These are phyloP conservation scores for Pogoniulus pusillus DNA, from an alignment of 2,797 vertebrate species.

Conservation along the genomic window DNA sequence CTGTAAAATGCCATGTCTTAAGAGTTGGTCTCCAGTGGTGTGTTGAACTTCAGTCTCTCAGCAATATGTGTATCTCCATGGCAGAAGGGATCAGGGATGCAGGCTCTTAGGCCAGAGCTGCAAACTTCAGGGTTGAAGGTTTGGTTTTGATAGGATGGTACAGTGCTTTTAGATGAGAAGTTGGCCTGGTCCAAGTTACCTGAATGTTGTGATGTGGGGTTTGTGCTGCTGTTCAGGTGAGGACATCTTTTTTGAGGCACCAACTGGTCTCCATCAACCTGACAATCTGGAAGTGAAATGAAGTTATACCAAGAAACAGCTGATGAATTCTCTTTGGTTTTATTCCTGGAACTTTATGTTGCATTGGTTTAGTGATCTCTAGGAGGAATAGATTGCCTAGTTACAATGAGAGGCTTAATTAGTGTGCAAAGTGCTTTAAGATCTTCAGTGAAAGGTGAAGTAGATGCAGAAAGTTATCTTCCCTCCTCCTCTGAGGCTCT, in stretches of 20 bases:
- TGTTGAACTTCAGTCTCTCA: background rate
- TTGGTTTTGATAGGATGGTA: background rate
- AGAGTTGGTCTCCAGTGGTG: rapidly evolving
- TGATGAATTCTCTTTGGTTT: background rate
- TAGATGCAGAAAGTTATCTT: constrained; percentile 30
- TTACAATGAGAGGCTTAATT: constrained; percentile 29
- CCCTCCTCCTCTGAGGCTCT: background rate
- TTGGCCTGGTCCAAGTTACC: background rate
- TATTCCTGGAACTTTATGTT: background rate
- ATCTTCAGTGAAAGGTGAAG: constrained; percentile 35
- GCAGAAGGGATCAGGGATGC: background rate
- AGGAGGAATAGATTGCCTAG: background rate
- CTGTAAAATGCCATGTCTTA: background rate
- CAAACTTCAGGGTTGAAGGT: background rate
- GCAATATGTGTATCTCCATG: rapidly evolving
- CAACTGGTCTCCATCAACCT: background rate
- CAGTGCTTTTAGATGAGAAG: background rate
- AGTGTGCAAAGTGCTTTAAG: constrained; percentile 45
- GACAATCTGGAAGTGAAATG: background rate
- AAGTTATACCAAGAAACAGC: background rate
- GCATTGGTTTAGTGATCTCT: background rate
- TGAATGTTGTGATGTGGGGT: background rate
- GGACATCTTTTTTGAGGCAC: background rate
- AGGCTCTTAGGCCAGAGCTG: background rate
- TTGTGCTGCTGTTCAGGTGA: background rate